These are phyloP conservation scores for Fregetta grallaria DNA, from an alignment of 2,113 vertebrate species.

Conservation along the genomic window DNA sequence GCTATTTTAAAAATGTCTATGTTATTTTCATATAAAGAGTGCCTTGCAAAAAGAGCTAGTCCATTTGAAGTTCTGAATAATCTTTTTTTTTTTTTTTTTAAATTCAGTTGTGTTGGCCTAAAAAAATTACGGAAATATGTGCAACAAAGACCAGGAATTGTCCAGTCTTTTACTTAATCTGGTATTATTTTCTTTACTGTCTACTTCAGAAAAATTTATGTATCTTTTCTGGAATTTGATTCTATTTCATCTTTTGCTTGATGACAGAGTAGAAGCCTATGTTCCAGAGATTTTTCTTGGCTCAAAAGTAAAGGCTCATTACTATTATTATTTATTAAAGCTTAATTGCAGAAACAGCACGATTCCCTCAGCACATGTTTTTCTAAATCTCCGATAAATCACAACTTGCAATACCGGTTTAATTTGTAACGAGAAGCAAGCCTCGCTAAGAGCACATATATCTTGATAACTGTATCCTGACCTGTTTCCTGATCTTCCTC, in stretches of 20 bases:
- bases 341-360: conserved; percentile 18
- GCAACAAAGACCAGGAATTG: not conserved
- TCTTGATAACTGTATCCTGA: conserved; percentile 55
- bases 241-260: conserved; percentile 3
- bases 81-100: not conserved
- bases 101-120: not conserved
- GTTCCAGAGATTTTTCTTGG: conserved; percentile 25
- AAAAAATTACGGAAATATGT: not conserved
- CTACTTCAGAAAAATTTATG: not conserved
- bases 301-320: not conserved
- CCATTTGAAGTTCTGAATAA: not conserved
- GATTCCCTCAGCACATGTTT: not conserved
- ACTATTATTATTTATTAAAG: conserved; percentile 46
- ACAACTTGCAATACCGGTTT: not conserved
- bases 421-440: not conserved
- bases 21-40: not conserved
- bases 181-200: not conserved
- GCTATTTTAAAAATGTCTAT: not conserved
- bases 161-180: not conserved
- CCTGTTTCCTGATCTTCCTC: conserved; percentile 4
- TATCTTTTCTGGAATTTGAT: not conserved
- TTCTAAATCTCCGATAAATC: conserved; percentile 12
- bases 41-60: not conserved
- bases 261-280: not conserved
- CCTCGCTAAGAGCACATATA: not conserved